Percentiles rank a stretch among this genome's conserved stretches.
phyloP scores from a whole-genome alignment of 2,888 invertebrate genomes.

The Margaritifera margaritifera region DNA sequence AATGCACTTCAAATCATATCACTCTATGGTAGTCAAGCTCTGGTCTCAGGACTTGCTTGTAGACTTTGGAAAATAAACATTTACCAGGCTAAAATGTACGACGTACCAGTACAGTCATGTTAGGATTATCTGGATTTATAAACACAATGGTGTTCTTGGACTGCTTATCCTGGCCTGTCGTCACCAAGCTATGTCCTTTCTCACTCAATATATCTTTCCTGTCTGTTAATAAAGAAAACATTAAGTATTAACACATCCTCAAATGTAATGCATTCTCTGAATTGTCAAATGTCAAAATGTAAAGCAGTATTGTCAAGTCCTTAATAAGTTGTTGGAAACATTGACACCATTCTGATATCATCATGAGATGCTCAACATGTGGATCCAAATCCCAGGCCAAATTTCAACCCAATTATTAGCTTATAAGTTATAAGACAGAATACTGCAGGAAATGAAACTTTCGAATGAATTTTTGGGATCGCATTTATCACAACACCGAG shows the following conservation, averaged over 20 bases:
- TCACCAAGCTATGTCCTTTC: slow-evolving; percentile 62
- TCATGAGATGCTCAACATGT: no score
- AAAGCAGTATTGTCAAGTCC: not conserved
- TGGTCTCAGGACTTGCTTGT: no score
- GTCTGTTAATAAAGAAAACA: slow-evolving; percentile 38
- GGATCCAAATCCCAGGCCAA: no score
- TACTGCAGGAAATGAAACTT: no score
- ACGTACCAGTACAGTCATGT: slow-evolving; percentile 57
- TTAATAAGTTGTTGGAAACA: not conserved
- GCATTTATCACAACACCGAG: no score
- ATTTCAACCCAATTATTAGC: no score
- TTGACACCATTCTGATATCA: no score
- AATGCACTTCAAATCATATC: not conserved
- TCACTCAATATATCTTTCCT: slow-evolving; percentile 54
- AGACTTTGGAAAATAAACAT: no score
- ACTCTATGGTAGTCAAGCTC: not conserved
- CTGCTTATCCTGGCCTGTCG: slow-evolving; percentile 51
- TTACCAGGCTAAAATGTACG: no score
- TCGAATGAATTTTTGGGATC: no score
- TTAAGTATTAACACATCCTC: not conserved
- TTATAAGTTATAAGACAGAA: no score
- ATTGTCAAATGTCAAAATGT: no score
- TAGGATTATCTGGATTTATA: slow-evolving; percentile 54
- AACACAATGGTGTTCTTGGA: slow-evolving; percentile 57
- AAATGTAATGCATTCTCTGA: not conserved